Base-by-base conservation (phyloP, 2,113 vertebrate species). In the Tragulus kanchil region DNA sequence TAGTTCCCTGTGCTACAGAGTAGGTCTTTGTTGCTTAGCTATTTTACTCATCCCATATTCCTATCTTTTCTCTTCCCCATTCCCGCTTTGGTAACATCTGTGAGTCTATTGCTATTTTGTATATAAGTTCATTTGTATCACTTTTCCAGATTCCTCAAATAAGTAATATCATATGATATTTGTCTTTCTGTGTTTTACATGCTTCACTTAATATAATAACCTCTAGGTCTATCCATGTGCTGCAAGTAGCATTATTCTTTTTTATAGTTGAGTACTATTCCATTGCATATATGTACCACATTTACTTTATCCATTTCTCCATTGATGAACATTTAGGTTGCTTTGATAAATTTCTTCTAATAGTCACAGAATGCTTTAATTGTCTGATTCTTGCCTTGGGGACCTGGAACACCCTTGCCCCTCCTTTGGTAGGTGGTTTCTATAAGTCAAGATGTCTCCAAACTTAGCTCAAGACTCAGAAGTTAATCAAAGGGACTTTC, bases 301-400 rank as follows among this genome's bases (percentile, higher is more conserved):
- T 78, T 31, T 54, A 52, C 50, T 78, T 54, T 78, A 78, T 31
- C 28, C 75, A 54, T 31, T 19, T 8, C 28, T 31, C 50, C 54
- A 9, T 78, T 5, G 28, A n/a, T n/a, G 28, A 28, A 54, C 28
- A 19, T 54, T 52, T 54, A 78, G 16, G 9, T 50, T n/a, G 28
- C 75, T 78, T n/a, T 50, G 26, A n/a, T 78, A 50, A 78, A 54
- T 62, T 92, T 83, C 54, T 83, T 89, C 64, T 90, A 85, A 83
- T 54, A 94, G 4, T 62, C 85, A 67, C 6, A 86, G 36, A 52
- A 89, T 31, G 42, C 54, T 69, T 90, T 85, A 45, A 73, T 61
- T 62, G 15, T 89, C 50, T 88, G 21, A 36, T 96, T 97, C 92
- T 98, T 96, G 85, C 14, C 89, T 97, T 95, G 4, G n/a, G 10